Evolutionary conservation across 2,113 vertebrate species (phyloP).

Genomic region (Heterotis niloticus): DNA sequence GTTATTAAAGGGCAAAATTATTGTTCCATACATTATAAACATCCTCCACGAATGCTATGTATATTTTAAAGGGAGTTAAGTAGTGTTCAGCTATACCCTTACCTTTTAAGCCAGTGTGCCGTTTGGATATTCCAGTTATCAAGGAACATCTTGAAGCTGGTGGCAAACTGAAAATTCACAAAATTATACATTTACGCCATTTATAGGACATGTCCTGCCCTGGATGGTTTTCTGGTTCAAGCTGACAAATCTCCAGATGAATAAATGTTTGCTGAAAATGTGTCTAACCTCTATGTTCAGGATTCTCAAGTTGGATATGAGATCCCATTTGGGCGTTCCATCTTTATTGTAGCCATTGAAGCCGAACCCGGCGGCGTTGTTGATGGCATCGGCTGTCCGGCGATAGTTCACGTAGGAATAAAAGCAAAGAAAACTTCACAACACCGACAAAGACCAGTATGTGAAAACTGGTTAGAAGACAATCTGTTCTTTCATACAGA

Average conservation of each 20-base stretch:
- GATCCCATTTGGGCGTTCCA: constrained; percentile 79
- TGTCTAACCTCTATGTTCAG: constrained; percentile 80
- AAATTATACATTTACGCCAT: background rate
- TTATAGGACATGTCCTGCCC: too few species aligned
- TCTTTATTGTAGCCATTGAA: constrained; percentile 82
- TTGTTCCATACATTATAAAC: background rate
- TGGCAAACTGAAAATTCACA: constrained; percentile 76
- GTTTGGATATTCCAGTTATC: constrained; percentile 98
- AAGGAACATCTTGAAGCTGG: constrained; percentile 93
- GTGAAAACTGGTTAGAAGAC: background rate
- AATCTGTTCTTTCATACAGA: background rate
- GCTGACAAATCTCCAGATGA: background rate
- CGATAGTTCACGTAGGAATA: background rate
- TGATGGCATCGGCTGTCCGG: constrained; percentile 83
- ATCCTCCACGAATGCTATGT: background rate
- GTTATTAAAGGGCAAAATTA: constrained; percentile 7
- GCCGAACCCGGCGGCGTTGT: constrained; percentile 91
- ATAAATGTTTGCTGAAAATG: constrained; percentile 22
- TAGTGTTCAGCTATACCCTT: constrained; percentile 26
- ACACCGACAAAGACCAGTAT: background rate
- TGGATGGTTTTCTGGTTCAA: too few species aligned
- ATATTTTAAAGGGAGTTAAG: background rate
- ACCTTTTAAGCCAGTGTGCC: constrained; percentile 93
- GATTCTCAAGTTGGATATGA: constrained; percentile 88
- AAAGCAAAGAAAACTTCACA: background rate